These are phyloP conservation scores for Ciconia maguari DNA, from an alignment of 2,113 vertebrate genomes.

Conservation along the genomic window DNA sequence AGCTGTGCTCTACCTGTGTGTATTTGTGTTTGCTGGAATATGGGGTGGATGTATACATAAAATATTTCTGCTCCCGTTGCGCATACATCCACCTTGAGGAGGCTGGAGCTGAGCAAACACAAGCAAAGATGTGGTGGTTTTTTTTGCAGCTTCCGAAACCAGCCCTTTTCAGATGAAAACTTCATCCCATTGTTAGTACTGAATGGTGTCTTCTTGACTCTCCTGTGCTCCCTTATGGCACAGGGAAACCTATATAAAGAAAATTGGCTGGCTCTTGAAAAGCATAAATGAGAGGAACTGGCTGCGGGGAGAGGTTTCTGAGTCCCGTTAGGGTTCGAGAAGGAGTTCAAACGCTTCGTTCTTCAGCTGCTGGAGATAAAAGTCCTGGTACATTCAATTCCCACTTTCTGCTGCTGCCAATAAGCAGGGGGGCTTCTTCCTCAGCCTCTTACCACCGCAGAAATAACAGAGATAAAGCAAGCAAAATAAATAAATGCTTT, in stretches of 20 bases:
- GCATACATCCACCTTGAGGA: background rate
- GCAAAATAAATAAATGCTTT: slow-evolving; percentile 74
- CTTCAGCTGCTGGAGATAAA: slow-evolving; percentile 70
- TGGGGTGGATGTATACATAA: background rate
- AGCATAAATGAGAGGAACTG: slow-evolving; percentile 64
- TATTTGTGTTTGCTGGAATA: background rate
- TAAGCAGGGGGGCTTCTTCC: slow-evolving; percentile 64
- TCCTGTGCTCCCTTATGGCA: slow-evolving; percentile 6
- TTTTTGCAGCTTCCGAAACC: background rate
- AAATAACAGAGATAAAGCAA: slow-evolving; percentile 74
- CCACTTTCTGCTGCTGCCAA: slow-evolving; percentile 68
- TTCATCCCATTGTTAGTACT: background rate
- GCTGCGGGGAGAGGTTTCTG: background rate
- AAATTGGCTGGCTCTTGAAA: slow-evolving; percentile 59
- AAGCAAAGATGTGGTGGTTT: background rate
- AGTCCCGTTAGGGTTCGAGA: background rate
- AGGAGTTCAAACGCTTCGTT: slow-evolving; percentile 54
- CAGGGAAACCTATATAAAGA: slow-evolving; percentile 25
- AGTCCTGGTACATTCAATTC: slow-evolving; percentile 63
- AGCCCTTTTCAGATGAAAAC: background rate
- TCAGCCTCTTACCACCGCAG: slow-evolving; percentile 56
- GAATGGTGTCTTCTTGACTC: slow-evolving; percentile 8
- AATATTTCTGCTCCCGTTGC: background rate
- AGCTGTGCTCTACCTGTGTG: background rate
- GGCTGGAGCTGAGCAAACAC: background rate